Evolutionary conservation across 2,888 invertebrate species (phyloP), one percentile per base, ranked within the genome.

Genomic region (Hirtodrosophila confusa): DNA sequence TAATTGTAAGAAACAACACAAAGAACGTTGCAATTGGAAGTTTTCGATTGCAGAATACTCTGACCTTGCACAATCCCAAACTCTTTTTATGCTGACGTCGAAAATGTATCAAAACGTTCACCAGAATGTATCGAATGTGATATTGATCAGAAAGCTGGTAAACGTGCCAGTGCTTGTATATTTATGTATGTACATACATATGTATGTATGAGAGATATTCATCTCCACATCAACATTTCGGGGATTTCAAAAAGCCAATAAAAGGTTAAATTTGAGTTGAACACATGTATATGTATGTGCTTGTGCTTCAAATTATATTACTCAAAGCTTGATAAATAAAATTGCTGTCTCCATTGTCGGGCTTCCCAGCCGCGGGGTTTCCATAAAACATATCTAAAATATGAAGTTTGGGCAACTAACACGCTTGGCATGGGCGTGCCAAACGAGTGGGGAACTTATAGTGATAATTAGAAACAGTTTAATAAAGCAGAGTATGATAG

Each of bases 371-470:
- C 9, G 8, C 36, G 70, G 65, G 45, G 47, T 44, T 65, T 60
- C 33, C 65, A 50, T 5, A 24, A 49, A 48, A 11, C 11, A n/a
- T 35, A 33, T 7, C 7, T n/a, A 31, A 51, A 48, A 48, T 29
- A n/a, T 12, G 29, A 36, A 55, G 43, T 40, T 36, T 24, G 24
- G 60, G 37, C 41, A 55, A 31, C 11, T 11, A n/a, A 7, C 9
- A 35, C 35, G 63, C 27, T 44, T 36, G 29, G 43, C 31, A 24
- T 43, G n/a, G 61, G 33, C 4, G 9, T 10, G 40, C 8, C 24
- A 27, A 24, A 8, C 4, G 17, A 9, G 24, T 55, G 74, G 69
- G 65, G 43, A 82, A 80, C 54, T 63, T 55, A 48, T 35, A 17
- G 47, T 31, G 6, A 10, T 23, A 51, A 50, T 55, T 51, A 47